Evolutionary conservation across 2,888 invertebrate genomes (phyloP).

Genomic region (Malthinus seriepunctatus): DNA sequence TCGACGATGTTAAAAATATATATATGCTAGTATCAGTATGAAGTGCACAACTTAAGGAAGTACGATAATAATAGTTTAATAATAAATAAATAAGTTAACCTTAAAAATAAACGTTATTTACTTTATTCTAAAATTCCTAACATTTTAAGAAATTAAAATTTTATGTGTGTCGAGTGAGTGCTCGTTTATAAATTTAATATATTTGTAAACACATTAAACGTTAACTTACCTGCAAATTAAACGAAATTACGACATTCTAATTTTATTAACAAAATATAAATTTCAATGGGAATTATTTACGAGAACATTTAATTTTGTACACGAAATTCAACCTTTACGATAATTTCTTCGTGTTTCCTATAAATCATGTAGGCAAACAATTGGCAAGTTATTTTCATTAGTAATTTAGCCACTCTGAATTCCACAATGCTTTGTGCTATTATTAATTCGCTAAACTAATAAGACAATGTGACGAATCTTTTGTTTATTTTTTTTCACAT

Average conservation of each 20-base stretch:
- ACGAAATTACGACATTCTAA: background rate
- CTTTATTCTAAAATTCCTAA: too few relatives aligned
- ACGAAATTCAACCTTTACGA: background rate
- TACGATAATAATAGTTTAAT: too few relatives aligned
- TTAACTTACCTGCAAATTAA: too few relatives aligned
- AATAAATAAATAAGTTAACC: too few relatives aligned
- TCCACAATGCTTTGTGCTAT: slow-evolving; percentile 10
- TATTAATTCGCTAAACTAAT: slow-evolving; percentile 6
- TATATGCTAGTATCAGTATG: too few relatives aligned
- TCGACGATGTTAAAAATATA: too few relatives aligned
- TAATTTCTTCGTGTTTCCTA: slow-evolving; percentile 1
- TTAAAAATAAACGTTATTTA: background rate
- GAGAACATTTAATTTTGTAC: background rate
- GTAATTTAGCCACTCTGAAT: background rate
- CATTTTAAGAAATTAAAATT: too few relatives aligned
- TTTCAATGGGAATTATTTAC: background rate
- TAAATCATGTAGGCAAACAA: slow-evolving; percentile 10
- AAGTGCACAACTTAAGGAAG: too few relatives aligned
- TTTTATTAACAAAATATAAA: background rate
- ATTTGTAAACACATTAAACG: too few relatives aligned
- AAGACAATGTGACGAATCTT: slow-evolving; percentile 1
- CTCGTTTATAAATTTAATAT: too few relatives aligned
- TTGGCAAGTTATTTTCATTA: slow-evolving; percentile 9
- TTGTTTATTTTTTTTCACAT: too few relatives aligned
- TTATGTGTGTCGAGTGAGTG: too few relatives aligned